These are phyloP conservation scores for Muscina levida DNA, from an alignment of 2,888 invertebrate species.

Conservation along the genomic window DNA sequence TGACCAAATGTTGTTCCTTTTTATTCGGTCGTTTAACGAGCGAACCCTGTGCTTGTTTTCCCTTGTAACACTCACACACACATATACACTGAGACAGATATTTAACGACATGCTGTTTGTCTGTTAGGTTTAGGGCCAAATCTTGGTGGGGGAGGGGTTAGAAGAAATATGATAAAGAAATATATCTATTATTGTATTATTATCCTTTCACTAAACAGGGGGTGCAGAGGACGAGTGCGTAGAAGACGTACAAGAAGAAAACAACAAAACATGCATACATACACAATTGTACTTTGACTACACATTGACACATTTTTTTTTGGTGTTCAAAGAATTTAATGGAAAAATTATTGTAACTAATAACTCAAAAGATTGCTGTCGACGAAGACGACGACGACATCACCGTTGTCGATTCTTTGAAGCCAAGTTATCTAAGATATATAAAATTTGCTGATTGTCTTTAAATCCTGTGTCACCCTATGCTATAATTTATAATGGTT, in stretches of 20 bases:
- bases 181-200: constrained; percentile 61
- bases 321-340: background rate
- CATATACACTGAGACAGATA: constrained; percentile 35
- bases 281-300: constrained; percentile 9
- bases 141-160: no score
- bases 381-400: no score
- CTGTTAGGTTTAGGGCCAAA: no score
- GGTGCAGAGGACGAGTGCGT: background rate
- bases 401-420: no score
- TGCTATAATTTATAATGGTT: no score
- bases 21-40: constrained; percentile 49
- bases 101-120: no score
- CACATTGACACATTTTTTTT: background rate
- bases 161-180: background rate
- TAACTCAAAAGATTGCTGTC: no score
- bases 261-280: constrained; percentile 19
- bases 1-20: constrained; percentile 61
- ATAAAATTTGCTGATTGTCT: no score
- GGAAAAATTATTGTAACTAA: no score
- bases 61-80: constrained; percentile 26
- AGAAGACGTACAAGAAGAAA: no score
- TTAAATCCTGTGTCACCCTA: no score
- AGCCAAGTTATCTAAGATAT: no score
- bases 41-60: constrained; percentile 46
- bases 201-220: constrained; percentile 59